phyloP scores from a whole-genome alignment of 2,797 vertebrate species.

The Okamejei kenojei region DNA sequence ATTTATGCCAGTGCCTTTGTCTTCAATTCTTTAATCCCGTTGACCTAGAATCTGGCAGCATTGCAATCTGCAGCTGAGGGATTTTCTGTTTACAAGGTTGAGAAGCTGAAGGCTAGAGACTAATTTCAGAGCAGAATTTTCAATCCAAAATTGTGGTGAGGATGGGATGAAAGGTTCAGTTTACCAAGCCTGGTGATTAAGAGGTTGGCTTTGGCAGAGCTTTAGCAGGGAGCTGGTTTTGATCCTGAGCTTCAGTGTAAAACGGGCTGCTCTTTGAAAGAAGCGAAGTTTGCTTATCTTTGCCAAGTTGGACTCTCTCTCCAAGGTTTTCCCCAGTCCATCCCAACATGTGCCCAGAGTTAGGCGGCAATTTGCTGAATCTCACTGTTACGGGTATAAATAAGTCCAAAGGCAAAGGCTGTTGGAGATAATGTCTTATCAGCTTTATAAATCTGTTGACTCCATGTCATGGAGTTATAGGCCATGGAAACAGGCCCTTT shows the following conservation, averaged over 20 bases:
- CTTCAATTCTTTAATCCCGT: background rate
- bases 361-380: background rate
- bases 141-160: background rate
- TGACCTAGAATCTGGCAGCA: background rate
- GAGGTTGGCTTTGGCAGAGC: background rate
- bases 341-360: background rate
- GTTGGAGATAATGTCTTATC: background rate
- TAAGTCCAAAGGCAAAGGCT: background rate
- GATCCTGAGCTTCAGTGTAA: background rate
- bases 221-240: background rate
- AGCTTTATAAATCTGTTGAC: no score
- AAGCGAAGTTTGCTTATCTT: background rate
- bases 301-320: no score
- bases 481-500: no score
- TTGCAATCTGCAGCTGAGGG: background rate
- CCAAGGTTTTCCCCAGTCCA: background rate
- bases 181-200: background rate
- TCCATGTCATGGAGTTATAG: no score
- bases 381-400: background rate
- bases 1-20: background rate
- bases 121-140: background rate
- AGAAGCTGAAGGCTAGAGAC: background rate
- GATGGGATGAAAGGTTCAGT: background rate
- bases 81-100: background rate
- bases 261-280: background rate